Evolutionary conservation across 2,113 vertebrate genomes (phyloP), one percentile per base, ranked within the genome.

Genomic region (Morone chrysops): DNA sequence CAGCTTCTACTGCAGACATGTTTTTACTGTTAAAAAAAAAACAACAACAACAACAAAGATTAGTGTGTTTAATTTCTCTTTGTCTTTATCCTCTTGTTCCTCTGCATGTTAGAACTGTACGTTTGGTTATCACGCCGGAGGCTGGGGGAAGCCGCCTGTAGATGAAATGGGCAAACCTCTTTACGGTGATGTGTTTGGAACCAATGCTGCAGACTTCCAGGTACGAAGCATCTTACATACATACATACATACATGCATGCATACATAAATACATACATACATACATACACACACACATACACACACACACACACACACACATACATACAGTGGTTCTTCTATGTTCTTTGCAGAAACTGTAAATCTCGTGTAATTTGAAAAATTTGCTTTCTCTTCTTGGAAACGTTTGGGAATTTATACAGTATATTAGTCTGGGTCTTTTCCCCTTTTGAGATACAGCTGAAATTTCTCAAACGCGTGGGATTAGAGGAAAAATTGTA

Each of bases 101-200:
- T 56, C 68, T 17, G 7, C 8, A 51, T 11, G 2, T 22, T 81
- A 97, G 97, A 96, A 97, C 85, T 98, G 97, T 63, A 97, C 97
- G 0, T 98, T 98, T 45, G 97, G 97, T 7, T 97, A 97, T 80
- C 97, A 98, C 1, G 97, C 97, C 0, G 97, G 97, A 4, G 97
- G 97, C 56, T 98, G 97, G 97, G 97, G 97, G 1, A 98, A 98
- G 59, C 97, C 97, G 1, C 97, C 96, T 0, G 97, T 98, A 0
- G 96, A 97, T 11, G 97, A 98, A 88, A 97, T 96, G 2, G 96
- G 97, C 31, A 97, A 97, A 81, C 97, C 97, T 0, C 96, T 98
- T 0, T 98, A 98, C 0, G 97, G 97, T 0, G 97, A 98, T 0
- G 97, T 98, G 89, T 98, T 98, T 16, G 97, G 97, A 47, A 98